These are phyloP conservation scores for Trichogramma evanescens DNA, from an alignment of 2,888 invertebrate species.

Conservation along the genomic window DNA sequence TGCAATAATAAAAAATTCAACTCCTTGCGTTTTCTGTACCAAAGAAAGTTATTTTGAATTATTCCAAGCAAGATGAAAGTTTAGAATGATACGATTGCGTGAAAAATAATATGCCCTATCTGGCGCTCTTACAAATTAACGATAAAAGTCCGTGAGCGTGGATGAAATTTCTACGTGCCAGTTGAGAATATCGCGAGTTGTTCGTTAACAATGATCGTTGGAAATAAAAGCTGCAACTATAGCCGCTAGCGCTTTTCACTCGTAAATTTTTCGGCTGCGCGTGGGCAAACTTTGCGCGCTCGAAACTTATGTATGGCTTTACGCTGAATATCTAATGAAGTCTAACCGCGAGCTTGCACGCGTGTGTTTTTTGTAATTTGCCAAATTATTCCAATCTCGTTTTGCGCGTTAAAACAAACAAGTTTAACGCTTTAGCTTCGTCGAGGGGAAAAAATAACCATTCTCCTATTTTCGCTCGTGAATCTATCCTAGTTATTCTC, in stretches of 20 bases:
- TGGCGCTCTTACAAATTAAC: too few species aligned
- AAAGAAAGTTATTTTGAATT: too few species aligned
- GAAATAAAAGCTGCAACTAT: too few species aligned
- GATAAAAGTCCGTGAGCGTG: too few species aligned
- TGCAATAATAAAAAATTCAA: too few species aligned
- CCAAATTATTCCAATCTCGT: slow-evolving; percentile 45
- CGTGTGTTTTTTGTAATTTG: slow-evolving; percentile 40
- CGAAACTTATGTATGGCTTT: slow-evolving; percentile 32
- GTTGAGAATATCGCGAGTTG: too few species aligned
- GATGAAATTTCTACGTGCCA: too few species aligned
- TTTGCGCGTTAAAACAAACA: slow-evolving; percentile 23
- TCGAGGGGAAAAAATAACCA: neutral
- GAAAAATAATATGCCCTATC: too few species aligned
- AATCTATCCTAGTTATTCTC: neutral
- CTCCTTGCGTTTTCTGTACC: too few species aligned
- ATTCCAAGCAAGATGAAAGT: too few species aligned
- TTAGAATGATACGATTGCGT: too few species aligned
- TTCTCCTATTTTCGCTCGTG: slow-evolving; percentile 4
- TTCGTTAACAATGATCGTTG: too few species aligned
- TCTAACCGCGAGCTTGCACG: slow-evolving; percentile 44
- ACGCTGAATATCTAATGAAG: slow-evolving; percentile 43
- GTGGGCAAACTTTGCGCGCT: slow-evolving; percentile 10
- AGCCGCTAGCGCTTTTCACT: slow-evolving; percentile 1
- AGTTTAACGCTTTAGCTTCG: slow-evolving; percentile 19
- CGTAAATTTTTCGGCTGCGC: slow-evolving; percentile 22